Percentiles rank a stretch among this genome's conserved stretches.
These are phyloP conservation scores for Myrmophylax atrothorax DNA, from an alignment of 2,113 vertebrate species.

Conservation along the genomic window DNA sequence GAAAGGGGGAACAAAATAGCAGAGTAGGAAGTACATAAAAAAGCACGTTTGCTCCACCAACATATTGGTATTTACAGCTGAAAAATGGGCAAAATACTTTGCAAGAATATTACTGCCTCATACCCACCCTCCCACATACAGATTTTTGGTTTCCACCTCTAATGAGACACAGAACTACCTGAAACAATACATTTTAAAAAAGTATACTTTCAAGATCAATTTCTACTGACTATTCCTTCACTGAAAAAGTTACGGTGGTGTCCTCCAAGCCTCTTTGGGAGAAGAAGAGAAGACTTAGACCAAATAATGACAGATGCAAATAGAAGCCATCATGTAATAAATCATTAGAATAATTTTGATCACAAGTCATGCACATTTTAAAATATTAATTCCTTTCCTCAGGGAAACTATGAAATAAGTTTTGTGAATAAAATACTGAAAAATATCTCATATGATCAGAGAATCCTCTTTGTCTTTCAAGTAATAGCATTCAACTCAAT, in stretches of 20 bases:
- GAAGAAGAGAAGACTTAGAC: neutral
- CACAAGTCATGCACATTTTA: neutral
- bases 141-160: neutral
- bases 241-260: neutral
- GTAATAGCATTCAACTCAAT: neutral
- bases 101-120: neutral
- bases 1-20: slow-evolving; percentile 7
- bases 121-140: neutral
- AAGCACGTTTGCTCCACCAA: slow-evolving; percentile 24
- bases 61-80: neutral
- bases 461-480: neutral
- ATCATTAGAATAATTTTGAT: neutral
- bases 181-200: neutral
- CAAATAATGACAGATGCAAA: neutral
- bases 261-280: neutral
- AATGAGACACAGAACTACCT: neutral
- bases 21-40: neutral
- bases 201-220: neutral
- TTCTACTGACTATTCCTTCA: neutral
- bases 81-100: slow-evolving; percentile 22
- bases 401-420: neutral
- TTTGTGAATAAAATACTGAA: neutral
- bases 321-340: neutral
- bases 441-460: neutral
- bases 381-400: neutral